These are phyloP conservation scores for Carterocephalus palaemon DNA, from an alignment of 2,888 invertebrate genomes.

Conservation along the genomic window DNA sequence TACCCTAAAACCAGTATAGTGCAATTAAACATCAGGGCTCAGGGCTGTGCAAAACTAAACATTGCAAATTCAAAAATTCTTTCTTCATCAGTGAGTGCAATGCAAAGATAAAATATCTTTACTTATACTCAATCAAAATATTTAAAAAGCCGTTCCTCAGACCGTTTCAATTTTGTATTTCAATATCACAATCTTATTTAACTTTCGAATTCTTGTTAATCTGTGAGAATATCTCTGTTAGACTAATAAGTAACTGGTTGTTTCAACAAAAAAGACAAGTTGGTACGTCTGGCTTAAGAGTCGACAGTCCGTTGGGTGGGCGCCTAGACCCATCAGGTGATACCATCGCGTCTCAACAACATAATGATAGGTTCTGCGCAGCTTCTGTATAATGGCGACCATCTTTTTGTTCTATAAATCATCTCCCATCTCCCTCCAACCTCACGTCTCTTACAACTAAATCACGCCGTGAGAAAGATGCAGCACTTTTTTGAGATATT, in stretches of 20 bases:
- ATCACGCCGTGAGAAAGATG: slow-evolving; percentile 7
- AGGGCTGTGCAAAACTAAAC: no score
- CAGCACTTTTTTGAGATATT: not conserved
- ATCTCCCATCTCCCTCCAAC: slow-evolving; percentile 30
- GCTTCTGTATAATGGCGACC: slow-evolving; percentile 38
- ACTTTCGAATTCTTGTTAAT: slow-evolving; percentile 23
- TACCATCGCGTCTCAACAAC: slow-evolving; percentile 38
- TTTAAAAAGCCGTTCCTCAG: no score
- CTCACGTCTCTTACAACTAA: slow-evolving; percentile 1
- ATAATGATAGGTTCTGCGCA: slow-evolving; percentile 35
- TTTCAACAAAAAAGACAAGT: slow-evolving; percentile 10
- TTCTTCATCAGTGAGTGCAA: no score
- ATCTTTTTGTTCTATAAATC: slow-evolving; percentile 39
- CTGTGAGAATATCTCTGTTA: slow-evolving; percentile 21
- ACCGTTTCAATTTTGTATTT: no score
- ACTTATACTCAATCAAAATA: no score
- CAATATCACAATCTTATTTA: slow-evolving; percentile 5
- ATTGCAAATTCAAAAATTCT: no score
- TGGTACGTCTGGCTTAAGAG: slow-evolving; percentile 4
- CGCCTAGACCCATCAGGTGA: slow-evolving; percentile 28
- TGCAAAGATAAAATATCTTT: no score
- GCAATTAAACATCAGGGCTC: no score
- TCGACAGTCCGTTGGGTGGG: slow-evolving; percentile 27
- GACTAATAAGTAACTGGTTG: slow-evolving; percentile 16
- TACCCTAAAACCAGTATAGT: no score